Percentiles rank a stretch among this genome's conserved stretches.
phyloP scores from a whole-genome alignment of 2,797 vertebrate species.

The Furcifer pardalis region DNA sequence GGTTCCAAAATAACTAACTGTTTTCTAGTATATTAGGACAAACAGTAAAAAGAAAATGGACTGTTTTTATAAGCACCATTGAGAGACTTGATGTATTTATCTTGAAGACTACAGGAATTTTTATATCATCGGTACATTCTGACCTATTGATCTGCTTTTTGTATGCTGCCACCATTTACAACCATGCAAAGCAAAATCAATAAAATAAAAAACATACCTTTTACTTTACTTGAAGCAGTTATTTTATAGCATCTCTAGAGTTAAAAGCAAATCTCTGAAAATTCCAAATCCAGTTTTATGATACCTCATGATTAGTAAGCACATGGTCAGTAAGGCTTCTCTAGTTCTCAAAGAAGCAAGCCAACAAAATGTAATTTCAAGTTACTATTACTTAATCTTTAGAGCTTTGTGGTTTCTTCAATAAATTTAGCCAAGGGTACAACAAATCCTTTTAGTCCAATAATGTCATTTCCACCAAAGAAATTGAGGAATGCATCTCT shows the following conservation, averaged over 20 bases:
- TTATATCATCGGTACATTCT: conserved; percentile 57
- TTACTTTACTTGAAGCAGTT: conserved; percentile 44
- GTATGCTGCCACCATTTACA: conserved; percentile 58
- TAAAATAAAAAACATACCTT: conserved; percentile 50
- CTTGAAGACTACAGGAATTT: conserved; percentile 58
- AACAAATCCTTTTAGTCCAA: not conserved
- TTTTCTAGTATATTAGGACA: conserved; percentile 57
- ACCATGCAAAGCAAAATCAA: conserved; percentile 55
- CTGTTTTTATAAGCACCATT: conserved; percentile 42
- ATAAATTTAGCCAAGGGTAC: not conserved
- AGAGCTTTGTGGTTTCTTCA: not conserved
- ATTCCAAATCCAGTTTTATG: conserved; percentile 23
- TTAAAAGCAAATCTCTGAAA: conserved; percentile 39
- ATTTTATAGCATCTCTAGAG: conserved; percentile 48
- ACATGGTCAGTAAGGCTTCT: not conserved
- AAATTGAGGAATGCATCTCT: not conserved
- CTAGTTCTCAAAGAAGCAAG: not conserved
- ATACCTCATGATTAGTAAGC: not conserved
- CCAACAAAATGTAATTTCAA: not conserved
- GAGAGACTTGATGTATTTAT: conserved; percentile 62
- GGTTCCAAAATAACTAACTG: conserved; percentile 58
- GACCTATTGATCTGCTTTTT: conserved; percentile 63
- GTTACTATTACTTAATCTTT: not conserved
- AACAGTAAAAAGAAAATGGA: conserved; percentile 54
- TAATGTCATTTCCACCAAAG: not conserved